Evolutionary conservation across 2,113 vertebrate genomes (phyloP).

Genomic region (Fulica atra): DNA sequence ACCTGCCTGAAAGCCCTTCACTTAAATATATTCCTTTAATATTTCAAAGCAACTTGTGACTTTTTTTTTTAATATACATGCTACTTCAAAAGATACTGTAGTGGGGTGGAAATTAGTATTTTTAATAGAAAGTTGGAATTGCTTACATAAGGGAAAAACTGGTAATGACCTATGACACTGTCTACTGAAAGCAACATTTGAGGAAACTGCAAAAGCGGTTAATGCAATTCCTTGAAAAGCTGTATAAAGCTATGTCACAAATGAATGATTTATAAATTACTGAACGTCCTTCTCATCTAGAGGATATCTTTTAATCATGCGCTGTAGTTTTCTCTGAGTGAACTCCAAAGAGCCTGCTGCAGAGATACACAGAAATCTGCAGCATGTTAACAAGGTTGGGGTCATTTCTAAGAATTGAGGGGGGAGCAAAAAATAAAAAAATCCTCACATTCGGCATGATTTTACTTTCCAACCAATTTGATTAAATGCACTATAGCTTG

Average conservation of each 20-base stretch:
- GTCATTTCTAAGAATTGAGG: constrained; percentile 67
- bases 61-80: constrained; percentile 75
- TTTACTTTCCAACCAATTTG: constrained; percentile 74
- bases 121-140: constrained; percentile 80
- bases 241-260: constrained; percentile 75
- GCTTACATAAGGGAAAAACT: constrained; percentile 81
- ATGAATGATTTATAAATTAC: constrained; percentile 82
- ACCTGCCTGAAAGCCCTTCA: constrained; percentile 79
- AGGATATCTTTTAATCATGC: constrained; percentile 78
- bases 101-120: constrained; percentile 81
- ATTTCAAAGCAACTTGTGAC: constrained; percentile 81
- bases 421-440: constrained; percentile 46
- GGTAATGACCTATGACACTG: constrained; percentile 77
- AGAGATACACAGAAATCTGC: constrained; percentile 61
- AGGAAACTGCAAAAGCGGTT: constrained; percentile 74
- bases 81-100: constrained; percentile 78
- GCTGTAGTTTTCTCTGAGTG: constrained; percentile 57
- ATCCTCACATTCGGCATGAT: constrained; percentile 47
- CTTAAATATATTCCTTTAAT: constrained; percentile 87
- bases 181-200: constrained; percentile 75
- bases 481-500: constrained; percentile 74
- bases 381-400: constrained; percentile 77
- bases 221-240: constrained; percentile 76
- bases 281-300: constrained; percentile 76
- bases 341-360: constrained; percentile 68